A percentile compares a stretch with the other conserved stretches of the same genome.
phyloP scores from a whole-genome alignment of 1,140 invertebrate genomes.

The Drosophila sechellia region DNA sequence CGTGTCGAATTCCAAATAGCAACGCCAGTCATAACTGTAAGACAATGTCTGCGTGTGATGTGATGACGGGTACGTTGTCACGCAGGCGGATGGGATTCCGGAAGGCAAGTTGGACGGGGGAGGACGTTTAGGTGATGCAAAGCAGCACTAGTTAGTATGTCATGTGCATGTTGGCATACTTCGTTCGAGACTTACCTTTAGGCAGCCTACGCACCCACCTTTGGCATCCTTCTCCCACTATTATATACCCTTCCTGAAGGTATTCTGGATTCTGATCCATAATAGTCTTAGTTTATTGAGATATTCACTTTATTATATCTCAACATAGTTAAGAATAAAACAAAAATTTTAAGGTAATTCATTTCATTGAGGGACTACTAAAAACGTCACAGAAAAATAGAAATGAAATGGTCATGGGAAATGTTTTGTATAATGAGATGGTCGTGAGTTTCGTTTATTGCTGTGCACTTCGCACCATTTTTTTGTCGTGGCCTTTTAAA shows the following conservation, averaged over 20 bases:
- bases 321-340: no score
- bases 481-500: slow-evolving; percentile 15
- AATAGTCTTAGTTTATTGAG: no score
- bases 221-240: background rate
- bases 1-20: slow-evolving; percentile 79
- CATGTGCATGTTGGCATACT: slow-evolving; percentile 67
- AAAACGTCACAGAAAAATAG: no score
- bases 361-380: background rate
- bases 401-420: no score
- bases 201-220: slow-evolving; percentile 1
- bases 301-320: no score
- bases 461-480: background rate
- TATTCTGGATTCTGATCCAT: no score
- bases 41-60: slow-evolving; percentile 66
- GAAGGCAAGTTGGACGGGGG: background rate
- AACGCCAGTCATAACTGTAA: slow-evolving; percentile 75
- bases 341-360: no score
- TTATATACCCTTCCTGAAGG: slow-evolving; percentile 18
- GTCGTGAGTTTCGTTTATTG: no score
- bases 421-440: no score
- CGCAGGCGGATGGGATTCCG: slow-evolving; percentile 23
- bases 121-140: slow-evolving; percentile 41
- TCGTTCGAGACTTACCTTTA: slow-evolving; percentile 34
- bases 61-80: slow-evolving; percentile 49
- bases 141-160: slow-evolving; percentile 55